Conservation (phyloP, 2,113 vertebrate species). For the Onychostoma macrolepis region DNA sequence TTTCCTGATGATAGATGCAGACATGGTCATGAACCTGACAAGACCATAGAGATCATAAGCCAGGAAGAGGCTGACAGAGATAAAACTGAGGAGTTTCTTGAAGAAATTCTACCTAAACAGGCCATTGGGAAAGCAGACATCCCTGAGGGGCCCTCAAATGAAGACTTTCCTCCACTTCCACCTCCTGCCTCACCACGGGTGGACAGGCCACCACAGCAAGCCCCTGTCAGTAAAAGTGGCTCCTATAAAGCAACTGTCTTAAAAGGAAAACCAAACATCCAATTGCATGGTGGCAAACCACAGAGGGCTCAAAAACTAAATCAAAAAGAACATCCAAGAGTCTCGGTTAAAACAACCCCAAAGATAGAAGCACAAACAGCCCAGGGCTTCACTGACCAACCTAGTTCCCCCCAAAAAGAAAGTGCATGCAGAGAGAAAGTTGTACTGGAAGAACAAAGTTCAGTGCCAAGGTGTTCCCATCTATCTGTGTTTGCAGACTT, state of each 20-base stretch:
- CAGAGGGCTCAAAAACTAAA: conserved; percentile 6
- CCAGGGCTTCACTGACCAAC: background rate
- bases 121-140: conserved; percentile 46
- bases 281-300: conserved; percentile 6
- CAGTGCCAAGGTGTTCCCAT: background rate
- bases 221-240: background rate
- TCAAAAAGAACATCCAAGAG: background rate
- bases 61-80: conserved; percentile 21
- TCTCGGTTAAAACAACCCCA: background rate
- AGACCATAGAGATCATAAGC: conserved; percentile 19
- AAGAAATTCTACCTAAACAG: conserved; percentile 29
- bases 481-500: background rate
- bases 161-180: conserved; percentile 43
- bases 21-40: conserved; percentile 29
- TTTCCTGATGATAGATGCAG: conserved; percentile 37
- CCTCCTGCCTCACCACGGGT: conserved; percentile 26
- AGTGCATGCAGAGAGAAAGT: background rate
- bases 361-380: conserved; percentile 12
- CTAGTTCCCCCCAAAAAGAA: background rate
- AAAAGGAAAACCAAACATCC: background rate
- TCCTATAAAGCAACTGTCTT: conserved; percentile 16
- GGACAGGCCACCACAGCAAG: conserved; percentile 53
- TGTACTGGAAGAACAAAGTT: background rate
- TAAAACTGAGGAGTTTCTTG: conserved; percentile 21
- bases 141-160: background rate